Base-by-base conservation (phyloP, 2,797 vertebrate genomes). In the Cetoscarus ocellatus region DNA sequence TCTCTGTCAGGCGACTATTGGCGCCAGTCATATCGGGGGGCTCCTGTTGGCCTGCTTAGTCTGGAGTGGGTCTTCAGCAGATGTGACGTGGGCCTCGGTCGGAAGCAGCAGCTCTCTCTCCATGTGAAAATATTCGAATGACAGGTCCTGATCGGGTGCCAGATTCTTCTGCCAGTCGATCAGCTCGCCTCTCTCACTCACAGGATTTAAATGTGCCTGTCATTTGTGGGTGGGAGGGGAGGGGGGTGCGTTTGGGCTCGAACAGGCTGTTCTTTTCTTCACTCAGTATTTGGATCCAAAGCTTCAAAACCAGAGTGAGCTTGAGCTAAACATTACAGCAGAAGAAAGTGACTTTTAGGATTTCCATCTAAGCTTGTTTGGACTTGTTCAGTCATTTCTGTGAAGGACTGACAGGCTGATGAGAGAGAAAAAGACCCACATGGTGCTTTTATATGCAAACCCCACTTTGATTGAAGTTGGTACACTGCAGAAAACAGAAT, bases 131-230 rank as follows among this genome's bases (percentile, higher is more conserved):
- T 74, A 81, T 90, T 80, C 51, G 51, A 86, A 84, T 70, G 73
- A 80, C 77, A 82, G 67, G 67, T 83, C 78, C 79, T 83, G 82
- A 88, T 84, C 35, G 19, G 73, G 51, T 53, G 91, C 90, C 90
- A 88, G 77, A 54, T 79, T 86, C 80, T 86, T 71, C 69, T 78
- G 83, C 90, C 84, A 87, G 88, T 62, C 36, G 52, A 81, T 81
- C 52, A 63, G 72, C 72, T 55, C 75, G 80, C 79, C 73, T 61
- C 82, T 87, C 83, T 90, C 84, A 56, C 80, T 92, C 78, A 82
- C 85, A 91, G 85, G 91, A 88, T 83, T 91, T 87, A 91, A 90
- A 88, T 91, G 91, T 92, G 86, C 90, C 89, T 91, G 92, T 92
- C 86, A 92, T 80, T 84, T 80, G 34, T 67, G 66, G 77, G 86